Evolutionary conservation across 2,888 invertebrate genomes (phyloP).

Genomic region (Drosophila incognita): DNA sequence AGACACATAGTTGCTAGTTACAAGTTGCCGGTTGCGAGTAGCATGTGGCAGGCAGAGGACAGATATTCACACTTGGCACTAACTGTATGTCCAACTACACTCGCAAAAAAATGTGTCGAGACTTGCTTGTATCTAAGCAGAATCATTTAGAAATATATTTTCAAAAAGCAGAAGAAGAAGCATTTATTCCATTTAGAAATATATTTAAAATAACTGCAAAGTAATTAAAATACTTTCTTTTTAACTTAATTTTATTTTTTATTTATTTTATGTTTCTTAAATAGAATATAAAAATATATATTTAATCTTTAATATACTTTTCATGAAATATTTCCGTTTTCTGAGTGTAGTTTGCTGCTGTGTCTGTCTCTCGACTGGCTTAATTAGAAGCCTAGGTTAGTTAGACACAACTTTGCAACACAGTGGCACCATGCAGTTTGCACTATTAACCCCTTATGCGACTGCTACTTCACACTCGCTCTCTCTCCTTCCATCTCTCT

Average conservation of each 20-base stretch:
- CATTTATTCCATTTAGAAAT: neutral
- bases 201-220: neutral
- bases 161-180: neutral
- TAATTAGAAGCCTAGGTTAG: slow-evolving; percentile 75
- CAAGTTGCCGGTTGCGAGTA: slow-evolving; percentile 10
- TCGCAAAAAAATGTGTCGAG: neutral
- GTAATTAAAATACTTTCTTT: neutral
- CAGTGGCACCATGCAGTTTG: slow-evolving; percentile 76
- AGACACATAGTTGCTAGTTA: slow-evolving; percentile 35
- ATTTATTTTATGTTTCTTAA: too few species aligned
- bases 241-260: neutral
- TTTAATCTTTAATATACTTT: neutral
- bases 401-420: slow-evolving; percentile 62
- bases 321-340: neutral
- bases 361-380: slow-evolving; percentile 45
- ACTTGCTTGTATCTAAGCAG: neutral
- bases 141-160: neutral
- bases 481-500: neutral
- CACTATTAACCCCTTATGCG: slow-evolving; percentile 78
- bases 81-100: slow-evolving; percentile 35
- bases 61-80: slow-evolving; percentile 72
- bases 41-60: slow-evolving; percentile 21
- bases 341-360: neutral
- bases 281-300: neutral
- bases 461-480: slow-evolving; percentile 22